phyloP scores from a whole-genome alignment of 2,888 invertebrate species.

The Melinaea marsaeus region DNA sequence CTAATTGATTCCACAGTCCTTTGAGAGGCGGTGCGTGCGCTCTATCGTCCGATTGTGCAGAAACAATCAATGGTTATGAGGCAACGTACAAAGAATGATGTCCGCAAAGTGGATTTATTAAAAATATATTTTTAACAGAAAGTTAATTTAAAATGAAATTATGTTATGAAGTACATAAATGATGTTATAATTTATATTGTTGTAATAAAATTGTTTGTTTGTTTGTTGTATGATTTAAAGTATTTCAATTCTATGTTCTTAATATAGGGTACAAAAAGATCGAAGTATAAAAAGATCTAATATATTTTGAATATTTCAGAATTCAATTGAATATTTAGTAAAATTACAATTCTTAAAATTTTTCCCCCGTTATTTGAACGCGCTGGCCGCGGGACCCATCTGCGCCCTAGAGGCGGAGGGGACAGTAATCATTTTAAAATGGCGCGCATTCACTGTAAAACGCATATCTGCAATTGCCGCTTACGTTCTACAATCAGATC shows the following conservation, averaged over 20 bases:
- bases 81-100: constrained; percentile 30
- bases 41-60: constrained; percentile 55
- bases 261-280: not conserved
- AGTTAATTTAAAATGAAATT: not conserved
- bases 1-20: constrained; percentile 66
- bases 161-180: not conserved
- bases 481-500: constrained; percentile 69
- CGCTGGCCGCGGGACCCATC: constrained; percentile 34
- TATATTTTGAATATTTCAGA: not conserved
- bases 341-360: constrained; percentile 16
- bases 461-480: constrained; percentile 68
- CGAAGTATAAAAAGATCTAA: not conserved
- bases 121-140: not conserved
- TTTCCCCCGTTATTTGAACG: constrained; percentile 20
- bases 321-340: constrained; percentile 21
- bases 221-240: no score
- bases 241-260: not conserved
- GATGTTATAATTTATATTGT: no score
- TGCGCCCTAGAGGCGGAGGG: constrained; percentile 36
- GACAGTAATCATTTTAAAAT: constrained; percentile 65
- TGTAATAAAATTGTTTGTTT: not conserved
- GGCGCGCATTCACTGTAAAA: constrained; percentile 64
- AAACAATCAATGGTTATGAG: constrained; percentile 69
- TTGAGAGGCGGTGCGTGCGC: constrained; percentile 59
- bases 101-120: constrained; percentile 19